These are phyloP conservation scores for Baronia brevicornis DNA, from an alignment of 2,888 invertebrate genomes.

Conservation along the genomic window DNA sequence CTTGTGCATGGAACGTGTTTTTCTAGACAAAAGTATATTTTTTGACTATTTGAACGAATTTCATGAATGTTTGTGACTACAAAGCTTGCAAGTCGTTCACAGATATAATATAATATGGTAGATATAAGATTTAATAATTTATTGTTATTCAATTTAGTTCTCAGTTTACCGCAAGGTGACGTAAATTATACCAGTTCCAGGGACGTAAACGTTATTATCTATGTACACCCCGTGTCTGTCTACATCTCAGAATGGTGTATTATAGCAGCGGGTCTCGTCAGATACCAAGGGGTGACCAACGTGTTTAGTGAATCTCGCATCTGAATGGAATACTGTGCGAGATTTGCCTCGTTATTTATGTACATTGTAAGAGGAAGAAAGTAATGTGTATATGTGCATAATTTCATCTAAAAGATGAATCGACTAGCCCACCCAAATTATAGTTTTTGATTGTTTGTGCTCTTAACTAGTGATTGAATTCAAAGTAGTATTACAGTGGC, in stretches of 20 bases:
- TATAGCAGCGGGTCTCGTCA: slow-evolving; percentile 48
- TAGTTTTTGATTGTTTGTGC: slow-evolving; percentile 18
- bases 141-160: slow-evolving; percentile 74
- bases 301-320: slow-evolving; percentile 59
- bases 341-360: slow-evolving; percentile 66
- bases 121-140: slow-evolving; percentile 74
- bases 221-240: slow-evolving; percentile 51
- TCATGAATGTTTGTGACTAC: slow-evolving; percentile 65
- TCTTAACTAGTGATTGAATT: slow-evolving; percentile 2
- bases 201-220: slow-evolving; percentile 74
- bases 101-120: slow-evolving; percentile 67
- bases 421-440: slow-evolving; percentile 41
- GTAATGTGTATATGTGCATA: slow-evolving; percentile 61
- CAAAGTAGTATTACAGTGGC: neutral
- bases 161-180: slow-evolving; percentile 71
- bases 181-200: slow-evolving; percentile 71
- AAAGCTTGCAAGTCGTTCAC: slow-evolving; percentile 67
- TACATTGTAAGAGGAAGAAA: slow-evolving; percentile 71
- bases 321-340: slow-evolving; percentile 39
- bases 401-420: slow-evolving; percentile 65
- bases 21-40: slow-evolving; percentile 74
- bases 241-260: slow-evolving; percentile 47
- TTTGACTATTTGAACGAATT: slow-evolving; percentile 74
- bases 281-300: slow-evolving; percentile 62
- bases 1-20: slow-evolving; percentile 53